A percentile compares a stretch with the other conserved stretches of the same genome.
Conservation (phyloP, 2,888 invertebrate genomes). For the Amphipoea oculea region DNA sequence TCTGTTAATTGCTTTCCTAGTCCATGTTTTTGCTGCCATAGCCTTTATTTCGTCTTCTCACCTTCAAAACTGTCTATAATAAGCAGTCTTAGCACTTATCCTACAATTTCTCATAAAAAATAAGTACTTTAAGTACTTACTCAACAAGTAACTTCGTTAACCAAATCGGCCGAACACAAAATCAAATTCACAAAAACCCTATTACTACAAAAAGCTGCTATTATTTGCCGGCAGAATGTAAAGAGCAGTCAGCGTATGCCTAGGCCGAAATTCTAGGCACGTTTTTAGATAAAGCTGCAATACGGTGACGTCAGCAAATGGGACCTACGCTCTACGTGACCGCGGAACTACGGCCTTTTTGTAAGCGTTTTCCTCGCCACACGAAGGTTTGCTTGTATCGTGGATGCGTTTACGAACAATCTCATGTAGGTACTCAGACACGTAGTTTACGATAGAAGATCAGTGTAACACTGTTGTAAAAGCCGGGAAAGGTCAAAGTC, state of each 20-base stretch:
- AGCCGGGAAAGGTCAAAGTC: too few species aligned
- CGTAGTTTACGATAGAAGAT: not conserved
- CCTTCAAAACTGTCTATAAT: too few species aligned
- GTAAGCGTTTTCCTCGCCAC: conserved; percentile 32
- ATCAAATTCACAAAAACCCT: conserved; percentile 8
- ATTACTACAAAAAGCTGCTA: conserved; percentile 38
- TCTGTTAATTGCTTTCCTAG: not conserved
- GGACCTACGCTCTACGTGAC: conserved; percentile 52
- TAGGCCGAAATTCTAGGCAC: conserved; percentile 55
- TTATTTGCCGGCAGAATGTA: conserved; percentile 42
- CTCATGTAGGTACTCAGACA: not conserved
- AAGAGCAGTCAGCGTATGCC: conserved; percentile 41
- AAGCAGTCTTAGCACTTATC: too few species aligned
- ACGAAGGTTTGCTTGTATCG: conserved; percentile 24
- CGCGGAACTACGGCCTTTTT: conserved; percentile 41
- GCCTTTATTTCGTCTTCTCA: not conserved
- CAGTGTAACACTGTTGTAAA: too few species aligned
- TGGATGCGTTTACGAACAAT: conserved; percentile 9
- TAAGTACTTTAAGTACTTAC: not conserved
- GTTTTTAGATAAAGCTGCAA: conserved; percentile 59
- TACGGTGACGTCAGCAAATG: conserved; percentile 60
- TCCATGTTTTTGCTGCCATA: not conserved
- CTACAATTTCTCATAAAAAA: too few species aligned
- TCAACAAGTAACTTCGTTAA: conserved; percentile 11
- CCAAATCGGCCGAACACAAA: conserved; percentile 18